Conservation (phyloP, 2,797 vertebrate genomes). For the Gadopsis bispinosus region DNA sequence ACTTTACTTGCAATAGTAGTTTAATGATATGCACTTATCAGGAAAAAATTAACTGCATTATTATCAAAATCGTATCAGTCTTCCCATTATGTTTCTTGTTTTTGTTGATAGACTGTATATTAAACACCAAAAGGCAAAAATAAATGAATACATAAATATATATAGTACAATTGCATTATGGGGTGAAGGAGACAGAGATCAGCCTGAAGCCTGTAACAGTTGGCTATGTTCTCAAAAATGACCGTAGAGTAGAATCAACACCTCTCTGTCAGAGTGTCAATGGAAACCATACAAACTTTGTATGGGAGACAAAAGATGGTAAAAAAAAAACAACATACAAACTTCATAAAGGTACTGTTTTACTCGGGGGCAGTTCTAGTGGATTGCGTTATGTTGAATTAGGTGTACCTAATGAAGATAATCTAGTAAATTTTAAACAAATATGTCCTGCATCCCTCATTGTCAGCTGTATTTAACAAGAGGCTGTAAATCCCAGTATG, state of each 20-base stretch:
- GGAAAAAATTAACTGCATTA: background rate
- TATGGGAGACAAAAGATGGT: background rate
- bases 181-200: background rate
- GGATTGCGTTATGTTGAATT: background rate
- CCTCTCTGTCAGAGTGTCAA: background rate
- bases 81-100: background rate
- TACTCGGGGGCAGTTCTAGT: background rate
- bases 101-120: background rate
- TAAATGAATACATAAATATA: background rate
- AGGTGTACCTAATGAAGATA: background rate
- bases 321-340: background rate
- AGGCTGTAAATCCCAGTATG: no score
- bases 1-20: background rate
- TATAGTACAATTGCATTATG: background rate
- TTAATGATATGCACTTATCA: background rate
- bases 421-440: background rate
- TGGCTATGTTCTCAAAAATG: no score
- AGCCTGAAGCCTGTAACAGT: background rate
- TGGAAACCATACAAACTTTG: background rate
- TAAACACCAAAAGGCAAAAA: background rate
- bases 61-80: background rate
- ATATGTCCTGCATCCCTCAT: background rate
- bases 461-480: no score
- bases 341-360: background rate
- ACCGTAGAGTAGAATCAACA: background rate